These are phyloP conservation scores for Sesamia inferens DNA, from an alignment of 2,888 invertebrate genomes.

Conservation along the genomic window DNA sequence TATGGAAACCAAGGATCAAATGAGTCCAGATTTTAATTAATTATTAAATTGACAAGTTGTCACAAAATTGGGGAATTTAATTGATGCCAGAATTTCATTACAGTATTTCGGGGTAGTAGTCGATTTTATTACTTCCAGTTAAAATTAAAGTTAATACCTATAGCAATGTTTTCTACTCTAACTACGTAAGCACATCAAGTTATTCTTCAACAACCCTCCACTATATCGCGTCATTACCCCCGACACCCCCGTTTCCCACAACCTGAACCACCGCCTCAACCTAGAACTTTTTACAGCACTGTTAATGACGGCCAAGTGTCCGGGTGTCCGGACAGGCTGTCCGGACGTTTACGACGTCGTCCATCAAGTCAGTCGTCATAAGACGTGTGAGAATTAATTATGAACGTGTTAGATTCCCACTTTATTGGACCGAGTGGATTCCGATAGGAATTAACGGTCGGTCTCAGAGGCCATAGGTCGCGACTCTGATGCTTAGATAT, in stretches of 20 bases:
- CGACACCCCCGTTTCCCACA: slow-evolving; percentile 6
- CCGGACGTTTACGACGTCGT: slow-evolving; percentile 67
- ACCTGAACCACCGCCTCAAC: slow-evolving; percentile 1
- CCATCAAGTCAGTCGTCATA: slow-evolving; percentile 63
- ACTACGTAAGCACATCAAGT: background rate
- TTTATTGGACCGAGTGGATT: slow-evolving; percentile 59
- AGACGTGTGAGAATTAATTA: slow-evolving; percentile 75
- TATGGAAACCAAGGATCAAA: slow-evolving; percentile 28
- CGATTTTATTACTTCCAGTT: background rate
- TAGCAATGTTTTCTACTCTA: background rate
- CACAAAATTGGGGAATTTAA: background rate
- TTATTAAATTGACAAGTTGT: slow-evolving; percentile 25
- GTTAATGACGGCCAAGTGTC: slow-evolving; percentile 59
- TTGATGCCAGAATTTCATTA: background rate
- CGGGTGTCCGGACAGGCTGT: slow-evolving; percentile 56
- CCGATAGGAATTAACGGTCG: slow-evolving; percentile 62
- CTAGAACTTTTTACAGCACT: slow-evolving; percentile 56
- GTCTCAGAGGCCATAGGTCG: slow-evolving; percentile 62
- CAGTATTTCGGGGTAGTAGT: background rate
- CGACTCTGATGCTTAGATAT: slow-evolving; percentile 54
- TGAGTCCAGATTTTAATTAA: slow-evolving; percentile 31
- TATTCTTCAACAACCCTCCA: background rate
- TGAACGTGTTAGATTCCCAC: slow-evolving; percentile 64
- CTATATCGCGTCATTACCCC: slow-evolving; percentile 14
- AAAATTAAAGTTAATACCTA: background rate